Percentiles rank a stretch among this genome's conserved stretches.
Evolutionary conservation across 2,888 invertebrate genomes (phyloP).

Genomic region (Philopedon plagiatum): DNA sequence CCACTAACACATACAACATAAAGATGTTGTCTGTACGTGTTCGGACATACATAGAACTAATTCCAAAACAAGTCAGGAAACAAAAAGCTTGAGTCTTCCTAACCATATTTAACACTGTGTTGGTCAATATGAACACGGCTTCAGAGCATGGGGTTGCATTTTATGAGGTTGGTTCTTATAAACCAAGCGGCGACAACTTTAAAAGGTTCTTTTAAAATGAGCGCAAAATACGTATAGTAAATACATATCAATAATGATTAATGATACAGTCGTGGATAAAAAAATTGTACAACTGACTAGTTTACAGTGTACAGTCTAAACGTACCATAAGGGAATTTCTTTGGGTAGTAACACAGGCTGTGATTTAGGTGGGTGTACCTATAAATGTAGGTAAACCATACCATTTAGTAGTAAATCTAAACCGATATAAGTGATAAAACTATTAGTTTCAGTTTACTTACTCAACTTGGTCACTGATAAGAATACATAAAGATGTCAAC

Average conservation of each 20-base stretch:
- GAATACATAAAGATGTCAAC: slow-evolving; percentile 16
- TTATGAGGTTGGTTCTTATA: not conserved
- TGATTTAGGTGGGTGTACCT: no score
- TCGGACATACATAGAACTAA: not conserved
- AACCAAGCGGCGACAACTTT: not conserved
- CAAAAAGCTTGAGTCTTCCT: not conserved
- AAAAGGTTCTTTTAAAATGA: not conserved
- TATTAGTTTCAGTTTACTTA: not conserved
- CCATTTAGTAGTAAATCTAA: no score
- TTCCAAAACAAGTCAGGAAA: slow-evolving; percentile 8
- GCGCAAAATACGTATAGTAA: no score
- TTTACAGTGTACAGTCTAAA: no score
- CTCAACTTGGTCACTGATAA: not conserved
- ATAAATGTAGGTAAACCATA: no score
- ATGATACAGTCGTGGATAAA: no score
- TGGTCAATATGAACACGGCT: not conserved
- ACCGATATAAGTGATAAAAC: no score
- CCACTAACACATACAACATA: not conserved
- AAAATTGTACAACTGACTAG: no score
- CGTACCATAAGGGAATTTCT: no score
- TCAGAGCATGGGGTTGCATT: slow-evolving; percentile 2
- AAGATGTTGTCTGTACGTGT: not conserved
- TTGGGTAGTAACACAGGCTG: no score
- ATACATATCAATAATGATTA: no score
- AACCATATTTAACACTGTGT: not conserved